phyloP scores from a whole-genome alignment of 2,113 vertebrate genomes.

The Emydura subglobosa region DNA sequence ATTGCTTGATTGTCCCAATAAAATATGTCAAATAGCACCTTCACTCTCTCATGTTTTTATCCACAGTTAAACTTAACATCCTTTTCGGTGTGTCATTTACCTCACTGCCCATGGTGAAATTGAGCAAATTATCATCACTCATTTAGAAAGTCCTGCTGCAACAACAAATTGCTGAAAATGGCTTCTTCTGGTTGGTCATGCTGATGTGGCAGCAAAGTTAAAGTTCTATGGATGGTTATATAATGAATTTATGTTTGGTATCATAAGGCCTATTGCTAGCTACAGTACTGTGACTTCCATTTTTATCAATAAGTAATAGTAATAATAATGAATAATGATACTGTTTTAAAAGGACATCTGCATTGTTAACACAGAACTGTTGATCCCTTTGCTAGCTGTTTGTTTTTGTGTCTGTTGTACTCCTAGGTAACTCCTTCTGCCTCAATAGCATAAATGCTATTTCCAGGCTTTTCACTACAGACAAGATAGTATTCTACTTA shows the following conservation, averaged over 20 bases:
- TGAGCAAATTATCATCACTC: not conserved
- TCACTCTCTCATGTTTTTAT: not conserved
- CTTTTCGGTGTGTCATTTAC: not conserved
- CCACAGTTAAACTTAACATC: not conserved
- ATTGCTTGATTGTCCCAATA: not conserved
- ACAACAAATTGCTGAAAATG: not conserved
- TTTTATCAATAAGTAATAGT: not conserved
- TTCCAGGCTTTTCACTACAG: not conserved
- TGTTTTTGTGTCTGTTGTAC: not conserved
- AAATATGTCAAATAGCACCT: not conserved
- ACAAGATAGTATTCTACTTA: not conserved
- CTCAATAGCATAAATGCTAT: not conserved
- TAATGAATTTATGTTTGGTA: not conserved
- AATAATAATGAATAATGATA: not conserved
- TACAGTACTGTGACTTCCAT: not conserved
- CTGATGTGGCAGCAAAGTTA: not conserved
- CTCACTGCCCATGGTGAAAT: not conserved
- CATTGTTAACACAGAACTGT: not conserved
- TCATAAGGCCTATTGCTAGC: not conserved
- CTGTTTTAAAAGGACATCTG: not conserved
- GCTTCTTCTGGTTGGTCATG: not conserved
- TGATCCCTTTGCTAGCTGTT: not conserved
- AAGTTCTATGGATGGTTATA: not conserved
- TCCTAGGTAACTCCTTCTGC: not conserved
- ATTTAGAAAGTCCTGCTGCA: not conserved